Evolutionary conservation across 2,113 vertebrate species (phyloP).

Genomic region (human): GRCh38 chr4:17804501-17805000

Average conservation of each 20-base stretch:
- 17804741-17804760: constrained; percentile 62
- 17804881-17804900: neutral
- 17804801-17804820: neutral
- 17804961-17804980: neutral
- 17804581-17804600: neutral
- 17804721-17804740: constrained; percentile 39
- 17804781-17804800: constrained; percentile 55
- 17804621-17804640: neutral
- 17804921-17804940: neutral
- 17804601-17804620: neutral
- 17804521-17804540: constrained; percentile 9
- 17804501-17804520: neutral
- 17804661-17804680: neutral
- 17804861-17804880: neutral
- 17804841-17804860: neutral
- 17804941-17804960: neutral
- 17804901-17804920: neutral
- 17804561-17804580: neutral
- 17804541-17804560: neutral
- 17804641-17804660: constrained; percentile 1
- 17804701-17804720: constrained; percentile 16
- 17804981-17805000: neutral
- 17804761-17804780: constrained; percentile 58
- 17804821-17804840: neutral
- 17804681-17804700: neutral